A percentile compares a stretch with the other conserved stretches of the same genome.
Conservation (phyloP, 2,888 invertebrate species). For the Apodemia zela region DNA sequence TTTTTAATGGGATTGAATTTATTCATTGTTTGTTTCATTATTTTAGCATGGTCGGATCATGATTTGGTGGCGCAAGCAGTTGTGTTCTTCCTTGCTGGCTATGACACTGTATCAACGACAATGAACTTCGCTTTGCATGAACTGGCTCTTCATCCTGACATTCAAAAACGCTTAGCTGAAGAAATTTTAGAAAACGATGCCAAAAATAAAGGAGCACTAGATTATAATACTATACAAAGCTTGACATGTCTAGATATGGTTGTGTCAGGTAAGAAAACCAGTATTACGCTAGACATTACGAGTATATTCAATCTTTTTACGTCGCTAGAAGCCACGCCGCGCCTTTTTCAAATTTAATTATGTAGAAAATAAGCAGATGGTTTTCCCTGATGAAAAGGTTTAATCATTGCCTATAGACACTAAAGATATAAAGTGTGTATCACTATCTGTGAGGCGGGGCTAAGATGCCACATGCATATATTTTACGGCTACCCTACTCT, state of each 20-base stretch:
- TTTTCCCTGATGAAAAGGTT: no score
- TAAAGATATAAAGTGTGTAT: no score
- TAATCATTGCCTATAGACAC: no score
- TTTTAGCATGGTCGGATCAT: conserved; percentile 53
- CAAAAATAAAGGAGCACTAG: conserved; percentile 61
- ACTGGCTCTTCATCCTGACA: conserved; percentile 77
- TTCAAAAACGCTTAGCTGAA: conserved; percentile 73
- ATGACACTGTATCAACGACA: conserved; percentile 66
- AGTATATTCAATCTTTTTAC: no score
- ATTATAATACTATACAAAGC: conserved; percentile 71
- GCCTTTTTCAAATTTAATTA: no score
- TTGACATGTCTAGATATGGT: conserved; percentile 83
- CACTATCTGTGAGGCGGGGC: no score
- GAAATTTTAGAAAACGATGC: conserved; percentile 74
- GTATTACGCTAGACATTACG: no score
- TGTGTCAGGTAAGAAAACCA: conserved; percentile 60
- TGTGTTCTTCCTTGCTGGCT: conserved; percentile 79
- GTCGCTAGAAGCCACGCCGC: no score
- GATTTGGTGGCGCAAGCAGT: conserved; percentile 71
- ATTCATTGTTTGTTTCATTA: not conserved
- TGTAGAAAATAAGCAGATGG: no score
- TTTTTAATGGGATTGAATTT: no score
- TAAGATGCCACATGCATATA: no score
- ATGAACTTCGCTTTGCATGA: conserved; percentile 79
- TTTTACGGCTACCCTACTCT: no score